Evolutionary conservation across 2,888 invertebrate species (phyloP).

Genomic region (Netelia fuscicornis): DNA sequence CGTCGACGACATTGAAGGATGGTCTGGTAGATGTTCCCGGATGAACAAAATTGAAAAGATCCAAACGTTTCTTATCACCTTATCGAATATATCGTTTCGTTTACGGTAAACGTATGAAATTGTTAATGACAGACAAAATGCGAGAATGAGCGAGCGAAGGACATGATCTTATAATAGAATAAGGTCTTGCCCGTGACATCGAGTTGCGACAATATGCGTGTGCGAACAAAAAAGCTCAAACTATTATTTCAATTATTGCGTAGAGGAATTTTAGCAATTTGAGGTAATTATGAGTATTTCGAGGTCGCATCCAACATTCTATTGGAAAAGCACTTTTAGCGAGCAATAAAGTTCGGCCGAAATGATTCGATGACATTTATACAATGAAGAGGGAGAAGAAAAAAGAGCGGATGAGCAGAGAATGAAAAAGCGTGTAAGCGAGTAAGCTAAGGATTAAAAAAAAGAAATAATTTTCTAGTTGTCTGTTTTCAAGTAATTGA

Average conservation of each 20-base stretch:
- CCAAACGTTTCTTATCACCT: constrained; percentile 12
- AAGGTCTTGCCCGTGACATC: neutral
- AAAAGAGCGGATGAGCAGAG: neutral
- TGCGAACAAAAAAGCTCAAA: constrained; percentile 34
- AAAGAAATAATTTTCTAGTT: constrained; percentile 41
- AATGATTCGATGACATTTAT: constrained; percentile 14
- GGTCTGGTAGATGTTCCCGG: neutral
- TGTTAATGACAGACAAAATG: constrained; percentile 8
- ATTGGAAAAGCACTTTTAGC: constrained; percentile 12
- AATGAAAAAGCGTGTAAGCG: constrained; percentile 47
- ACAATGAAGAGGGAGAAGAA: constrained; percentile 14
- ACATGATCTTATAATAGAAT: constrained; percentile 16
- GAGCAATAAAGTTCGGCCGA: constrained; percentile 17
- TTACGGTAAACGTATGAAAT: neutral
- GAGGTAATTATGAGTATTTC: neutral
- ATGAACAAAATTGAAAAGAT: neutral
- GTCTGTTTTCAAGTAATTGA: constrained; percentile 48
- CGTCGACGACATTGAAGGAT: constrained; percentile 6
- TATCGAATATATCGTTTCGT: constrained; percentile 25
- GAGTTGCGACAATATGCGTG: constrained; percentile 29
- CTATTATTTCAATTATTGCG: constrained; percentile 8
- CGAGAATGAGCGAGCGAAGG: neutral
- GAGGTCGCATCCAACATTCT: neutral
- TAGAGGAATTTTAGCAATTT: constrained; percentile 35
- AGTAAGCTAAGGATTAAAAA: constrained; percentile 46